Base-by-base conservation (phyloP, 2,113 vertebrate genomes). In the Damaliscus lunatus region DNA sequence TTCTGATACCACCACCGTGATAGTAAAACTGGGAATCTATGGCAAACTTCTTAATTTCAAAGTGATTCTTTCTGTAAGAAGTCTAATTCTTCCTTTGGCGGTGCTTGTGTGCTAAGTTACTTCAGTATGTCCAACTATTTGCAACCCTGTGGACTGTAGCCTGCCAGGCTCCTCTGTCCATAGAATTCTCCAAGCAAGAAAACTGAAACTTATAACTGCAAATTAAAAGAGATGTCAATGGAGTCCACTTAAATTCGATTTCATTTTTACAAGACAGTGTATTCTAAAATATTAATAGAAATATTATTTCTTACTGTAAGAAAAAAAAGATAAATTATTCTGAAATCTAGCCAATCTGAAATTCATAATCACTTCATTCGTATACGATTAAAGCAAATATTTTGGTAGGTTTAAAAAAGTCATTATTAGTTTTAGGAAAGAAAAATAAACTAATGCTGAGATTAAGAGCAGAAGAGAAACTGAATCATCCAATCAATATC, bases 261-360 rank as follows among this genome's bases (percentile, higher is more conserved):
- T 25, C 46, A 52, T 82, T 57, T 93, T 91, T 83, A 77, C 46
- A 27, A 83, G 8, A 50, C 11, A 55, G 9, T 71, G 12, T 91
- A 62, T 77, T 96, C 25, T 59, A 97, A 88, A 87, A 62, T 55
- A 74, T 43, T 43, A 74, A 74, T 43, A 71, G 25, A 81, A 91
- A 9, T 25, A 4, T 43, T 90, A 29, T 14, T 83, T 84, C 27
- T 78, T 97, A 16, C 31, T 89, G 15, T 14, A 87, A 92, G 13
- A 29, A 40, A 71, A 71, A 83, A 62, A 77, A 60, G 7, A 17
- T 31, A 89, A 95, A 55, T 82, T 95, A 93, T 96, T 94, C 60
- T 88, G 36, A 90, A 97, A 80, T 97, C 36, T n/a, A 78, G 17
- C n/a, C 57, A 95, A 52, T 74, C 29, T 94, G 91, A 98, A 95